These are phyloP conservation scores for Syngnathoides biaculeatus DNA, from an alignment of 2,113 vertebrate species.

Conservation along the genomic window DNA sequence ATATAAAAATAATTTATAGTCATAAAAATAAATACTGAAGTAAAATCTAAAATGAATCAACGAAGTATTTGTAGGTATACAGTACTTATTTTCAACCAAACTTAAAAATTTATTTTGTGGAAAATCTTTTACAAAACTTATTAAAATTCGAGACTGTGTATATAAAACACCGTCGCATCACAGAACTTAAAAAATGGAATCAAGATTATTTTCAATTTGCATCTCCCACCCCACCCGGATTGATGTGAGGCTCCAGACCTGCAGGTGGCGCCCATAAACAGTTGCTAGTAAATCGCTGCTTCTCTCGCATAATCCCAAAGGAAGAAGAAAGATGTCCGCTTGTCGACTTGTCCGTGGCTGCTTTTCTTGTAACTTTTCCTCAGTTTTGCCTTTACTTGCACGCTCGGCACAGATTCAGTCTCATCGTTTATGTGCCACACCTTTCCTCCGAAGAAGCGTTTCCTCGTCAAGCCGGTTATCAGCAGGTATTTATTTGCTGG, in stretches of 20 bases:
- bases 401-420: constrained; percentile 24
- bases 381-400: constrained; percentile 47
- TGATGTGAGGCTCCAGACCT: neutral
- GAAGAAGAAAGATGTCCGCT: constrained; percentile 66
- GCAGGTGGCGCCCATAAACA: neutral
- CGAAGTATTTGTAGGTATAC: too few relatives aligned
- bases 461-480: constrained; percentile 50
- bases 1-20: too few relatives aligned
- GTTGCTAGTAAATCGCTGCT: neutral
- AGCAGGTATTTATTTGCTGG: constrained; percentile 56
- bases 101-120: too few relatives aligned
- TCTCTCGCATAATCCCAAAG: neutral
- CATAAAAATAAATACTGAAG: too few relatives aligned
- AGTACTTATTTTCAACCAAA: too few relatives aligned
- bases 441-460: constrained; percentile 50
- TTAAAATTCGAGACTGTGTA: neutral
- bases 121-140: neutral
- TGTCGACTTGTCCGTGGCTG: constrained; percentile 54
- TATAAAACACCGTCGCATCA: neutral
- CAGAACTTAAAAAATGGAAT: neutral
- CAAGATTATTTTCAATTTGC: too few relatives aligned
- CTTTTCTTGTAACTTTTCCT: constrained; percentile 58
- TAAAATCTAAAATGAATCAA: too few relatives aligned
- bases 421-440: constrained; percentile 24
- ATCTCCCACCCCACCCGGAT: too few relatives aligned